Evolutionary conservation across 2,888 invertebrate genomes (phyloP).

Genomic region (Megaustenia siamemsis): DNA sequence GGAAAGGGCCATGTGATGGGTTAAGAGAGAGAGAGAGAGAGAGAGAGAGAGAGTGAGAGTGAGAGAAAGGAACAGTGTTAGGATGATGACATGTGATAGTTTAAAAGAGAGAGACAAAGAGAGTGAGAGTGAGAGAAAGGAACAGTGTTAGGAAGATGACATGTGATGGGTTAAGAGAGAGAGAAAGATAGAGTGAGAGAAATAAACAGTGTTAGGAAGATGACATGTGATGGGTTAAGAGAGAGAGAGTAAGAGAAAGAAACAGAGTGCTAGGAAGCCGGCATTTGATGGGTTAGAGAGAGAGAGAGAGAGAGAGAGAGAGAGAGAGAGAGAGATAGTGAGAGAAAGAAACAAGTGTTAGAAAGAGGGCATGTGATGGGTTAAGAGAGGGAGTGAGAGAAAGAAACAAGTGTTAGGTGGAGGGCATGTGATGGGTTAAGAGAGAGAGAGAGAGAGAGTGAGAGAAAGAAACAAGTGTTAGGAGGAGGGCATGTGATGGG

Average conservation of each 20-base stretch:
- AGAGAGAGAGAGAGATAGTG: too few species aligned
- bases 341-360: background rate
- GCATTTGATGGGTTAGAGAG: background rate
- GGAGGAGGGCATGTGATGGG: too few species aligned
- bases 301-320: too few species aligned
- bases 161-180: background rate
- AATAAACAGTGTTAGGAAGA: background rate
- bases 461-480: background rate
- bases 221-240: background rate
- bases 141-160: background rate
- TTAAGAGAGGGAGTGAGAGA: too few species aligned
- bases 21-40: background rate
- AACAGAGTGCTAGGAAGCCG: background rate
- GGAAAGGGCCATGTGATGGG: background rate
- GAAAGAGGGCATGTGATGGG: background rate
- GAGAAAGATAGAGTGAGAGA: constrained; percentile 18
- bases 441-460: too few species aligned
- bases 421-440: too few species aligned
- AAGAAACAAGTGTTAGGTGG: background rate
- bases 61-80: background rate
- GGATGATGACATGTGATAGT: background rate
- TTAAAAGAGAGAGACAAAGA: background rate
- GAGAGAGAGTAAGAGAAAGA: constrained; percentile 15
- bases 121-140: background rate
- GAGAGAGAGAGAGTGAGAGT: background rate